Evolutionary conservation across 1,140 invertebrate genomes (phyloP).

Genomic region (Leucophenga varia): DNA sequence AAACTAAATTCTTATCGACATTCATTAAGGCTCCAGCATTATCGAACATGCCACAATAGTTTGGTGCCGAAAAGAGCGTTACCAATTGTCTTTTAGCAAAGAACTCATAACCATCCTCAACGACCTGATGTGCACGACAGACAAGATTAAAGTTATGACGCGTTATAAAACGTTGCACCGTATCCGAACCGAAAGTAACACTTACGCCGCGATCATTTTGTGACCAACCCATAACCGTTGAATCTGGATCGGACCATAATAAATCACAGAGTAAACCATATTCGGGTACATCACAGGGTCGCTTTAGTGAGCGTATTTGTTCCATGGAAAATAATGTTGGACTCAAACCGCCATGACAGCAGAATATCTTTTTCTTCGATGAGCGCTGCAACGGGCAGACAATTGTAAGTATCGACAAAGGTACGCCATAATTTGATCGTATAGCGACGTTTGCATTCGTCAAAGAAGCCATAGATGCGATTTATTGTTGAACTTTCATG

Average conservation of each 20-base stretch:
- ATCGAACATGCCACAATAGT: constrained; percentile 95
- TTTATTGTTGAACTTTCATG: constrained; percentile 85
- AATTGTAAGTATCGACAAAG: constrained; percentile 89
- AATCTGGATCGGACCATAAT: constrained; percentile 96
- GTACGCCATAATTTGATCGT: constrained; percentile 98
- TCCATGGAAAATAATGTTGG: constrained; percentile 88
- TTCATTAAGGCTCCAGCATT: constrained; percentile 98
- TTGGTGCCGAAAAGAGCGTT: constrained; percentile 87
- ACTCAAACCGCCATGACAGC: constrained; percentile 90
- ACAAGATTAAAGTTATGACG: constrained; percentile 93
- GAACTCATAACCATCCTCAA: constrained; percentile 98
- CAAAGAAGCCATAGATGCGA: constrained; percentile 91
- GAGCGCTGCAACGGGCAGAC: constrained; percentile 91
- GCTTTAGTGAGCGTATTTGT: constrained; percentile 81
- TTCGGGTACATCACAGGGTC: constrained; percentile 90
- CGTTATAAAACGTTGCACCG: constrained; percentile 87
- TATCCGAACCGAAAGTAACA: constrained; percentile 90
- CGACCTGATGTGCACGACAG: constrained; percentile 95
- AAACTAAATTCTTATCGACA: constrained; percentile 97
- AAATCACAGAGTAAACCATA: constrained; percentile 92
- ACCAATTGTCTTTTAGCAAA: constrained; percentile 96
- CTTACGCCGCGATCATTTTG: constrained; percentile 94
- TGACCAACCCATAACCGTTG: constrained; percentile 80
- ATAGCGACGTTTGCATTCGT: constrained; percentile 93
- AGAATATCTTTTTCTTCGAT: constrained; percentile 96